phyloP scores from a whole-genome alignment of 2,888 invertebrate genomes.

The Campoletis raptor region DNA sequence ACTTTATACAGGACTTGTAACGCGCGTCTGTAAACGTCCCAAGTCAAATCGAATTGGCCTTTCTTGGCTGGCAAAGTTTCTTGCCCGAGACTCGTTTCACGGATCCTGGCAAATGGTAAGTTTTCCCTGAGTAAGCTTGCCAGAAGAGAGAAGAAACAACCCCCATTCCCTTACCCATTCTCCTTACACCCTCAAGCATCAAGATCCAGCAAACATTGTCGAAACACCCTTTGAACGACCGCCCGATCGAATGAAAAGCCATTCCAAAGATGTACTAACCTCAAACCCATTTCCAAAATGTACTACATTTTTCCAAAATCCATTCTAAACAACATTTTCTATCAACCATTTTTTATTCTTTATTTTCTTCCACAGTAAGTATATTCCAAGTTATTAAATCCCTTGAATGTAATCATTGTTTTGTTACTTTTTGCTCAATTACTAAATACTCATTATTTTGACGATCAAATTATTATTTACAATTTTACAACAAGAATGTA shows the following conservation, averaged over 20 bases:
- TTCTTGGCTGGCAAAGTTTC: slow-evolving; percentile 69
- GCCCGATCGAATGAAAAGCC: slow-evolving; percentile 52
- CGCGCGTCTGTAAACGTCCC: slow-evolving; percentile 71
- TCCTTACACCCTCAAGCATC: slow-evolving; percentile 8
- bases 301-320: slow-evolving; percentile 25
- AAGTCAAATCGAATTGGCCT: slow-evolving; percentile 75
- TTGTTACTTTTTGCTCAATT: neutral
- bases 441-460: neutral
- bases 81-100: slow-evolving; percentile 72
- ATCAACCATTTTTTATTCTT: neutral
- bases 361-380: neutral
- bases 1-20: slow-evolving; percentile 68
- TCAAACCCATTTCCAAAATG: slow-evolving; percentile 3
- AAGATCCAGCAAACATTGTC: slow-evolving; percentile 46
- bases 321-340: neutral
- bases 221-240: slow-evolving; percentile 58
- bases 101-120: slow-evolving; percentile 68
- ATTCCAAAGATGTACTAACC: slow-evolving; percentile 30
- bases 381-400: neutral
- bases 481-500: too few species aligned
- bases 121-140: slow-evolving; percentile 59
- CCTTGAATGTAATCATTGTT: neutral
- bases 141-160: slow-evolving; percentile 26
- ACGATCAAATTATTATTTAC: too few species aligned
- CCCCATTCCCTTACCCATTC: neutral